Conservation (phyloP, 2,888 invertebrate species). For the Pachliopta kotzebuea region DNA sequence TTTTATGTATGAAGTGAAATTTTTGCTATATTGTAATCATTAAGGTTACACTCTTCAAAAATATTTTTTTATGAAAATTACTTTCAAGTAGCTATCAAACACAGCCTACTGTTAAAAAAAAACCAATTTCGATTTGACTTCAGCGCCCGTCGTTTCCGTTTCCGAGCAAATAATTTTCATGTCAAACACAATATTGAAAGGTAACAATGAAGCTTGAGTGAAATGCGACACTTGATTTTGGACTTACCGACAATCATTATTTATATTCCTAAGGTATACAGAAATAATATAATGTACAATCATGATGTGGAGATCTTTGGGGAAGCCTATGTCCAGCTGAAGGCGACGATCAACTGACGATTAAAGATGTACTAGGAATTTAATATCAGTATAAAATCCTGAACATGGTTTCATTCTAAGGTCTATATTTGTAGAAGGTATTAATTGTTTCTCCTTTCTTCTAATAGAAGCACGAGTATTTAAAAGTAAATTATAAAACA, state of each 20-base stretch:
- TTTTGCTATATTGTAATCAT: not conserved
- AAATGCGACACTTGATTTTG: slow-evolving; percentile 47
- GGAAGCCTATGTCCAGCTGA: no score
- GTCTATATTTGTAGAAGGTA: not conserved
- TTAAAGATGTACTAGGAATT: not conserved
- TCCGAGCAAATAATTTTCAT: slow-evolving; percentile 62
- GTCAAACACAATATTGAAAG: slow-evolving; percentile 63
- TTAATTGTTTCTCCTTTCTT: not conserved
- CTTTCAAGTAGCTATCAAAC: slow-evolving; percentile 36
- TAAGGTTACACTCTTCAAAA: not conserved
- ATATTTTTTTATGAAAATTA: slow-evolving; percentile 11
- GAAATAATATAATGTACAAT: no score
- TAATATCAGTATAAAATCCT: not conserved
- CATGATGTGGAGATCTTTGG: no score
- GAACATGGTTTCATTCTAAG: not conserved
- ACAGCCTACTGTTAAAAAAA: slow-evolving; percentile 38
- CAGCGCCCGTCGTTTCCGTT: slow-evolving; percentile 42
- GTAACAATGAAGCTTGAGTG: slow-evolving; percentile 60
- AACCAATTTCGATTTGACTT: slow-evolving; percentile 44
- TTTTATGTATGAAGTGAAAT: no score
- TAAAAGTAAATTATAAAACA: not conserved
- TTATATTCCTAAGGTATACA: not conserved
- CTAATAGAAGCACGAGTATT: not conserved
- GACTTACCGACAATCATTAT: not conserved
- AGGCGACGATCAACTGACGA: no score